Evolutionary conservation across 2,113 vertebrate genomes (phyloP).

Genomic region (Epinephelus lanceolatus): DNA sequence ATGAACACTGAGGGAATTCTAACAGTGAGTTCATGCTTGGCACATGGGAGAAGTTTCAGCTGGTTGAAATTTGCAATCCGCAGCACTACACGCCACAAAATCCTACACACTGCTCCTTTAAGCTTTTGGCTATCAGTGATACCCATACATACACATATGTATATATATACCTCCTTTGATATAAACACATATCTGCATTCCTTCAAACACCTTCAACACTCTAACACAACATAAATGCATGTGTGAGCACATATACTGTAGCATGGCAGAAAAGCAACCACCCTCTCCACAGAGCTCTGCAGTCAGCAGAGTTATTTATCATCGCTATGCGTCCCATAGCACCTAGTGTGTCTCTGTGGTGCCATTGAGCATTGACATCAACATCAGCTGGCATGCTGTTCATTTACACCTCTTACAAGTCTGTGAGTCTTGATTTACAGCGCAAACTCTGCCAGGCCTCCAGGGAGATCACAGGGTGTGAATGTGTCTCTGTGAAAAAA

Average conservation of each 20-base stretch:
- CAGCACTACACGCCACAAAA: too few relatives aligned
- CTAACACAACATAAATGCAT: conserved; percentile 25
- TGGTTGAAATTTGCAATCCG: too few relatives aligned
- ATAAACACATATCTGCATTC: conserved; percentile 18
- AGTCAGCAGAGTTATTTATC: conserved; percentile 66
- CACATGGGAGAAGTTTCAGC: too few relatives aligned
- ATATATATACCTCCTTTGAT: neutral
- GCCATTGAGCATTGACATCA: conserved; percentile 64
- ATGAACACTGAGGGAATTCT: too few relatives aligned
- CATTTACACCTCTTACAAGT: conserved; percentile 83
- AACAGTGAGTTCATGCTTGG: too few relatives aligned
- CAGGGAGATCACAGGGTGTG: conserved; percentile 62
- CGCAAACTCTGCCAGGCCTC: conserved; percentile 63
- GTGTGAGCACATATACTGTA: neutral
- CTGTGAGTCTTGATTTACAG: conserved; percentile 74
- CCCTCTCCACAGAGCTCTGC: conserved; percentile 12
- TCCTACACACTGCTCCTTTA: neutral
- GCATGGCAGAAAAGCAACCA: conserved; percentile 11
- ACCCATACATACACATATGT: neutral
- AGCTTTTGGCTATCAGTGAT: conserved; percentile 25
- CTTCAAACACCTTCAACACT: conserved; percentile 32
- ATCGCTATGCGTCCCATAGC: conserved; percentile 45
- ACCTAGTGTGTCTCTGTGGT: conserved; percentile 51
- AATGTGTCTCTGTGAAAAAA: conserved; percentile 59
- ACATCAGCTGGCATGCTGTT: conserved; percentile 76